Conservation (phyloP, 2,113 vertebrate genomes). For the Archilochus colubris region DNA sequence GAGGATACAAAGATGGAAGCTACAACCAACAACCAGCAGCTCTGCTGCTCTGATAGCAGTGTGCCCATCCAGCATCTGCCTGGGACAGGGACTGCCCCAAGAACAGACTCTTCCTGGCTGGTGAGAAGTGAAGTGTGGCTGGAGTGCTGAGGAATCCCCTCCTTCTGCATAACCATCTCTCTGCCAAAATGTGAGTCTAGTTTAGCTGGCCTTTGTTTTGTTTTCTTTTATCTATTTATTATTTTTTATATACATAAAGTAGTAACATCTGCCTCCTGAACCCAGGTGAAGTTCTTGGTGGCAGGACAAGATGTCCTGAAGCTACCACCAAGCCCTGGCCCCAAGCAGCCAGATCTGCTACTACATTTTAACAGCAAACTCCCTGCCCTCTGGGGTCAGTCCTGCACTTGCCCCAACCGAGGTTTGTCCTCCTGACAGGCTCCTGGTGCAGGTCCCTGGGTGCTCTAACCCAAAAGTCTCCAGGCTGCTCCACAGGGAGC, state of each 20-base stretch:
- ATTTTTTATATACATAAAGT: background rate
- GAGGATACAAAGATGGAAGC: background rate
- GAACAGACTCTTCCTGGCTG: background rate
- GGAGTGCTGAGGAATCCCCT: constrained; percentile 12
- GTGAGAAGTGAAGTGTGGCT: background rate
- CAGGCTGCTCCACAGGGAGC: background rate
- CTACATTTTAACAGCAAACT: background rate
- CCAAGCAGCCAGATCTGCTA: background rate
- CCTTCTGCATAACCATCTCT: background rate
- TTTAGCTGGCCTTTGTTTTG: background rate
- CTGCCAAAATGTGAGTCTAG: background rate
- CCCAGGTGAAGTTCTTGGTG: background rate
- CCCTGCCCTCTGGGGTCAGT: background rate
- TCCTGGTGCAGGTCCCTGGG: background rate
- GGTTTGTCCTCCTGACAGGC: background rate
- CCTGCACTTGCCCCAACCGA: background rate
- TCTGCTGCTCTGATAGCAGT: background rate
- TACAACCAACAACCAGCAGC: background rate
- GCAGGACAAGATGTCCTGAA: background rate
- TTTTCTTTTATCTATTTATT: background rate
- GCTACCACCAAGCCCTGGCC: background rate
- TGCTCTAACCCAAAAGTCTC: background rate
- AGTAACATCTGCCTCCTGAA: background rate
- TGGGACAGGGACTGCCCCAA: background rate
- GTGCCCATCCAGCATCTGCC: background rate